Percentiles rank a stretch among this genome's conserved stretches.
Evolutionary conservation across 2,888 invertebrate genomes (phyloP).

Genomic region (Hirtodrosophila cameraria): DNA sequence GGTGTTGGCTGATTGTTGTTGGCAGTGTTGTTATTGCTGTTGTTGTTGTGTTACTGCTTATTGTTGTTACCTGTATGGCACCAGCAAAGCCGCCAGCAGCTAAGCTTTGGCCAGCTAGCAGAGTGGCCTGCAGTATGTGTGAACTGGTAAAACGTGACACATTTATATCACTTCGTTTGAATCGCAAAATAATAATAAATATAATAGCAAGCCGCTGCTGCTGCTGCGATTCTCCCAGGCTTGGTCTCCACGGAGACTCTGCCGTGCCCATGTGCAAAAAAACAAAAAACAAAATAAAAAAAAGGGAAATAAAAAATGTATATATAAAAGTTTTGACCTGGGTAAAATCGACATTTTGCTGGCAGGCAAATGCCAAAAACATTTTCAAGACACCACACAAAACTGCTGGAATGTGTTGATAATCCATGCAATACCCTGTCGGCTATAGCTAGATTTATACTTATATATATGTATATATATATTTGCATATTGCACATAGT

Average conservation of each 20-base stretch:
- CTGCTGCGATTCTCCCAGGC: slow-evolving; percentile 54
- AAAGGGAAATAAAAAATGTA: slow-evolving; percentile 24
- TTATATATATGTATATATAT: slow-evolving; percentile 49
- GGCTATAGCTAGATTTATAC: slow-evolving; percentile 42
- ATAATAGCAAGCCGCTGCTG: slow-evolving; percentile 70
- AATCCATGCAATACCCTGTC: slow-evolving; percentile 59
- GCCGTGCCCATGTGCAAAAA: slow-evolving; percentile 71
- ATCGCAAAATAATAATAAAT: slow-evolving; percentile 82
- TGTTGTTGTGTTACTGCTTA: slow-evolving; percentile 33
- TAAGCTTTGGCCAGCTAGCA: slow-evolving; percentile 39
- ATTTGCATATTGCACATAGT: slow-evolving; percentile 1
- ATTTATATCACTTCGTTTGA: slow-evolving; percentile 84
- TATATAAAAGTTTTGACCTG: slow-evolving; percentile 54
- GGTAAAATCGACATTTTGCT: slow-evolving; percentile 66
- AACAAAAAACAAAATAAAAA: slow-evolving; percentile 9
- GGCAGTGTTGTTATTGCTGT: slow-evolving; percentile 30
- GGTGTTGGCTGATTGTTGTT: slow-evolving; percentile 75
- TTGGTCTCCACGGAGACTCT: slow-evolving; percentile 24
- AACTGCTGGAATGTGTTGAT: slow-evolving; percentile 50
- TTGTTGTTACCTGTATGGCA: slow-evolving; percentile 71
- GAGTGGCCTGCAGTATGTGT: slow-evolving; percentile 81
- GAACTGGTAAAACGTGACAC: slow-evolving; percentile 84
- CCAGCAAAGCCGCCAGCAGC: slow-evolving; percentile 31
- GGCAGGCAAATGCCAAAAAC: slow-evolving; percentile 64
- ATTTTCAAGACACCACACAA: slow-evolving; percentile 36